A percentile compares a stretch with the other conserved stretches of the same genome.
phyloP scores from a whole-genome alignment of 2,113 vertebrate species.

The Muscicapa adusta region DNA sequence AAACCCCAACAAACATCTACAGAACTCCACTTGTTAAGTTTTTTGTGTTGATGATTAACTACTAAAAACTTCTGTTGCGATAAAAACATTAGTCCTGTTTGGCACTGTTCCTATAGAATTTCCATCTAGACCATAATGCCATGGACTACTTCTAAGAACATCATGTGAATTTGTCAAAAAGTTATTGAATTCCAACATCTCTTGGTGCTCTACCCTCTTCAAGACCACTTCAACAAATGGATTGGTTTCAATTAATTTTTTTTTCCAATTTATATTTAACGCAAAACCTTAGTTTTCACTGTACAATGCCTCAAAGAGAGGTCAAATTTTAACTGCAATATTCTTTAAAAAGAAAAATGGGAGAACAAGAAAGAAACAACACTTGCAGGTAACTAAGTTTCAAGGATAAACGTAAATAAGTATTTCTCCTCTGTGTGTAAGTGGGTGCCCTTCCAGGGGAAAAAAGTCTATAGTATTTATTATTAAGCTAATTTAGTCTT shows the following conservation, averaged over 20 bases:
- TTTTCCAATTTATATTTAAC: not conserved
- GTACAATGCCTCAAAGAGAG: not conserved
- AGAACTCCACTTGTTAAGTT: not conserved
- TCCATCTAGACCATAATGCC: not conserved
- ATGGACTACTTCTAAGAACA: not conserved
- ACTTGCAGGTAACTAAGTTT: not conserved
- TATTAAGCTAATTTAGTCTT: not conserved
- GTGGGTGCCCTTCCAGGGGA: not conserved
- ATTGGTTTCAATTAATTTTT: not conserved
- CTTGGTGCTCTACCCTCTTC: not conserved
- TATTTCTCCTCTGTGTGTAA: not conserved
- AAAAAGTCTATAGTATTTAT: not conserved
- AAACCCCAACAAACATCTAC: rapidly evolving
- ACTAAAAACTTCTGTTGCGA: not conserved
- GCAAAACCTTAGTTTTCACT: not conserved
- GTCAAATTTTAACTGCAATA: not conserved
- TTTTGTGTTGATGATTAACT: not conserved
- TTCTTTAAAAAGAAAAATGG: not conserved
- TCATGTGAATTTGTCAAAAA: not conserved
- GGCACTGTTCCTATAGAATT: not conserved
- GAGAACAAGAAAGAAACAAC: not conserved
- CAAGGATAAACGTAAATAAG: not conserved
- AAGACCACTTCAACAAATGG: not conserved
- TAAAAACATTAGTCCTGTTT: not conserved
- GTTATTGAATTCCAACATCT: not conserved